Base-by-base conservation (phyloP, 2,888 invertebrate species). In the Blera fallax region DNA sequence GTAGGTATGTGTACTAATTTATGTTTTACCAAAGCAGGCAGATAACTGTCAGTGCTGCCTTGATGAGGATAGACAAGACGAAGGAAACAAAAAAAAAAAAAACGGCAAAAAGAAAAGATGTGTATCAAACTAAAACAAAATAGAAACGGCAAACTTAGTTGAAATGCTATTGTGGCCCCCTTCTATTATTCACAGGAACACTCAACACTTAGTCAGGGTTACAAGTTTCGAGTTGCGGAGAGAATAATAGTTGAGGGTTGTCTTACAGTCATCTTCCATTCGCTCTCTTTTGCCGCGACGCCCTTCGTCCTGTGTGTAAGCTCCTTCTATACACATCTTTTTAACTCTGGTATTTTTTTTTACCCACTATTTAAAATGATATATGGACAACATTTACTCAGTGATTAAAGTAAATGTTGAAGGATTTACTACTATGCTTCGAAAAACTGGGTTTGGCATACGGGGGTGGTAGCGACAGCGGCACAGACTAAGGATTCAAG, bases 321-420 rank as follows among this genome's bases (percentile, higher is more conserved):
- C 58, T 60, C 64, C 18, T 77, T 27, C 45, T 32, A 62, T 69
- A 78, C 52, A 77, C 34, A 60, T 50, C 37, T 27, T 43, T 62
- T 48, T 76, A 82, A 65, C 64, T 27, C 65, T 18, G 32, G 27
- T 24, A 40, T 27, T 64, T 45, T 62, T 77, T 73, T 72, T 84
- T 70, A 45, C 70, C 56, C 70, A 78, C 78, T 84, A 74, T 84
- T 79, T 84, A 58, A 83, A 74, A 79, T 69, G 79, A 84, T 84
- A 84, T 84, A 79, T 73, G 62, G 72, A 83, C 72, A 79, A 83
- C 83, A 79, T 73, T 83, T 73, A 83, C 78, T 60, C 78, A 67
- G 78, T 78, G 83, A 73, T 79, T 79, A 83, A 83, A 79, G 73
- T 73, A 76, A 80, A 84, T 84, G 80, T 85, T 85, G 74, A 72